These are phyloP conservation scores for Macrochelys suwanniensis DNA, from an alignment of 2,797 vertebrate species.

Conservation along the genomic window DNA sequence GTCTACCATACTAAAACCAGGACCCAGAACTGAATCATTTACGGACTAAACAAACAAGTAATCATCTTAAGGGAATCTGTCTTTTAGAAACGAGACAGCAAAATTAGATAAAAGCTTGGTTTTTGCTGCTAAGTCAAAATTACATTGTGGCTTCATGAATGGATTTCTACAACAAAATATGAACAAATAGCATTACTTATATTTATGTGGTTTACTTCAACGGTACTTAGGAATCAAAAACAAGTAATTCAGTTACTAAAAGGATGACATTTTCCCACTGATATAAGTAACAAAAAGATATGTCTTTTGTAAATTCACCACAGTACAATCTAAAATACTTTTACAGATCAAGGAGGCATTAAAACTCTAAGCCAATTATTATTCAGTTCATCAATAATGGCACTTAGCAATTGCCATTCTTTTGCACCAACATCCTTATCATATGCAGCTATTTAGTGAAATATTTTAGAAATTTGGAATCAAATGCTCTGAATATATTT, in stretches of 20 bases:
- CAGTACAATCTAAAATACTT: not conserved
- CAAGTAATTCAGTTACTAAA: not conserved
- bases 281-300: not conserved
- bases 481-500: conserved; percentile 50
- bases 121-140: not conserved
- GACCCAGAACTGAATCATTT: not conserved
- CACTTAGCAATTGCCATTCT: not conserved
- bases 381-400: not conserved
- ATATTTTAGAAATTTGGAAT: conserved; percentile 30
- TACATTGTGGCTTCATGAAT: not conserved
- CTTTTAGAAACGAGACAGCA: not conserved
- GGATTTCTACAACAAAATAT: not conserved
- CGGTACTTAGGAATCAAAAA: not conserved
- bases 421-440: conserved; percentile 30
- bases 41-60: not conserved
- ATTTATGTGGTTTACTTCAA: not conserved
- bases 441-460: conserved; percentile 46
- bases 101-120: not conserved
- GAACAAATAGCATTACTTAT: not conserved
- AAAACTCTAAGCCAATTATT: conserved; percentile 34
- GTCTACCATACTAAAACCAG: not conserved
- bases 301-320: not conserved
- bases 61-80: not conserved
- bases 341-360: conserved; percentile 7
- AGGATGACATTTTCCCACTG: not conserved